These are phyloP conservation scores for Gymnothorax reevesii DNA, from an alignment of 2,797 vertebrate genomes.

Conservation along the genomic window DNA sequence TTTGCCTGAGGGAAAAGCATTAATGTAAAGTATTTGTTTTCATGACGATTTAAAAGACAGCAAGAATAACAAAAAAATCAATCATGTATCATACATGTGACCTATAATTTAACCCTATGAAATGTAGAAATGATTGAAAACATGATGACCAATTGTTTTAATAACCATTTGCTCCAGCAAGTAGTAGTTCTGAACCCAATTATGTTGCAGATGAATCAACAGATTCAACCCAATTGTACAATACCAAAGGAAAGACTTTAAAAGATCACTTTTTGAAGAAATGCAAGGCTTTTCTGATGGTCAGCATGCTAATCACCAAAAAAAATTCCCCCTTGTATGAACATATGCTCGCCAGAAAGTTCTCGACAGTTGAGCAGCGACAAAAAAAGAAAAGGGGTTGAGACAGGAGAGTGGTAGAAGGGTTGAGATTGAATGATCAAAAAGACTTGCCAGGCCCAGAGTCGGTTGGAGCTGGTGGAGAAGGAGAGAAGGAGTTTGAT, in stretches of 20 bases:
- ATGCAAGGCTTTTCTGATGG: slow-evolving; percentile 12
- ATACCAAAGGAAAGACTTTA: not conserved
- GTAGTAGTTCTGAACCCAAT: not conserved
- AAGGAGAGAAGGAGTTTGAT: not conserved
- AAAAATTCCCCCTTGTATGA: too few species aligned
- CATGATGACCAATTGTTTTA: not conserved
- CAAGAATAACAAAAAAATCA: not conserved
- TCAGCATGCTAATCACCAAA: not conserved
- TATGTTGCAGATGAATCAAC: not conserved
- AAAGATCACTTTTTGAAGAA: slow-evolving; percentile 10
- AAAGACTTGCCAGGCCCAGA: not conserved
- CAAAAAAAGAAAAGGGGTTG: not conserved
- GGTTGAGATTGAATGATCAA: not conserved
- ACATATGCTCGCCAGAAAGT: not conserved
- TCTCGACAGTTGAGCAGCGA: not conserved
- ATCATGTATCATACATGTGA: not conserved
- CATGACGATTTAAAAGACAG: not conserved
- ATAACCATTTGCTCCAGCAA: not conserved
- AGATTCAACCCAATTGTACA: not conserved
- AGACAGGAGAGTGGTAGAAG: not conserved
- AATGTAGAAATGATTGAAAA: not conserved
- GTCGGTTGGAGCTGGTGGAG: not conserved
- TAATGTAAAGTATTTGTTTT: not conserved
- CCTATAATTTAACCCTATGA: not conserved
- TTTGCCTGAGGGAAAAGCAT: not conserved